Evolutionary conservation across 1,140 invertebrate species (phyloP).

Genomic region (Drosophila sechellia): DNA sequence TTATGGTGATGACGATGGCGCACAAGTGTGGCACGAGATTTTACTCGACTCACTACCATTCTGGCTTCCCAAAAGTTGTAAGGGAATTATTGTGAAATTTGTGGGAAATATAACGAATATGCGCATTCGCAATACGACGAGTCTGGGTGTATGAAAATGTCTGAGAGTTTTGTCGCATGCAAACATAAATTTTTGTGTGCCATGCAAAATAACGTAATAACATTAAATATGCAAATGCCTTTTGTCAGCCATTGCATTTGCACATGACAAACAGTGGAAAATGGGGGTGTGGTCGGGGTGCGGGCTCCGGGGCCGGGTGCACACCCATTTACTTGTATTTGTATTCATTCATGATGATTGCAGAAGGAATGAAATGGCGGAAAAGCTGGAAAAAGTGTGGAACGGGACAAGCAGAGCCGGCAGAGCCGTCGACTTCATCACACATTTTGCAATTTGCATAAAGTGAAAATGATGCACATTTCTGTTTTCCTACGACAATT

Average conservation of each 20-base stretch:
- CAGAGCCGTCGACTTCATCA: conserved; percentile 67
- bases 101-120: conserved; percentile 64
- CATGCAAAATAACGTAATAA: conserved; percentile 83
- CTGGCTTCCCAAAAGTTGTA: conserved; percentile 66
- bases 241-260: conserved; percentile 81
- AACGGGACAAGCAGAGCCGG: background rate
- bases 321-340: conserved; percentile 30
- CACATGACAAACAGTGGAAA: conserved; percentile 57
- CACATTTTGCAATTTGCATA: conserved; percentile 81
- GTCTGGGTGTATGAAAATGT: conserved; percentile 19
- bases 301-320: too few species aligned
- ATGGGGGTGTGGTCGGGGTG: background rate
- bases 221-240: conserved; percentile 83
- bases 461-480: conserved; percentile 83
- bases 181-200: conserved; percentile 82
- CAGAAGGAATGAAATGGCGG: conserved; percentile 14
- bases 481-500: conserved; percentile 80
- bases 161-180: conserved; percentile 64
- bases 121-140: conserved; percentile 37
- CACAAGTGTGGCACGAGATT: conserved; percentile 19
- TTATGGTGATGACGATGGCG: conserved; percentile 73
- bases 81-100: conserved; percentile 76
- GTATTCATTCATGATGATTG: conserved; percentile 52
- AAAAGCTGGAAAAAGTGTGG: background rate
- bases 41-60: conserved; percentile 8